A percentile compares a stretch with the other conserved stretches of the same genome.
Evolutionary conservation across 2,113 vertebrate species (phyloP).

Genomic region (Cyprinodon tularosa): DNA sequence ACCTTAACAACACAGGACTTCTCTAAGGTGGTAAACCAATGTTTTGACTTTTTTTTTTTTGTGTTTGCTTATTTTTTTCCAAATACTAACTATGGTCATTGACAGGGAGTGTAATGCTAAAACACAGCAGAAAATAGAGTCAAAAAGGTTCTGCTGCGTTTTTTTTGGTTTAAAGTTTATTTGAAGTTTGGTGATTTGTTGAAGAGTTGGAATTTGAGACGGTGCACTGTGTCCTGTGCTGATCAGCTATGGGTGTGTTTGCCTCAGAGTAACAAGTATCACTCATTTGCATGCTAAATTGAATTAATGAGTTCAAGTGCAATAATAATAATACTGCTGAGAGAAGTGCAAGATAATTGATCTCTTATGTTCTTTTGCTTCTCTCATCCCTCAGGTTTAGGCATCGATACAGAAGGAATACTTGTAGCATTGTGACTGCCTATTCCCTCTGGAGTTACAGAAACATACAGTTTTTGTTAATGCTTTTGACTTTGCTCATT

Average conservation of each 20-base stretch:
- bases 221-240: conserved; percentile 11
- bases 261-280: conserved; percentile 6
- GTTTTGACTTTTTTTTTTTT: conserved; percentile 3
- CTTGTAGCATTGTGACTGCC: not conserved
- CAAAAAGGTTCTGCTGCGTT: not conserved
- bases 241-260: not conserved
- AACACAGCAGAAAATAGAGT: conserved; percentile 8
- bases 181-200: no score
- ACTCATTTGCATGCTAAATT: conserved; percentile 15
- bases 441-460: not conserved
- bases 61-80: not conserved
- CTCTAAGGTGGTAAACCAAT: conserved; percentile 27
- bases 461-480: not conserved
- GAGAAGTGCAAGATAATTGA: not conserved
- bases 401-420: not conserved
- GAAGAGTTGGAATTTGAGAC: not conserved
- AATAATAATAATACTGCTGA: conserved; percentile 9
- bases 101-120: conserved; percentile 5
- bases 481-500: not conserved
- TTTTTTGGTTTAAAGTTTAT: no score
- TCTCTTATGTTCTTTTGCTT: not conserved
- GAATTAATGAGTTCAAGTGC: conserved; percentile 25
- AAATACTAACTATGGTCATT: not conserved
- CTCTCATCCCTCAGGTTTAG: not conserved
- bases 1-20: conserved; percentile 26